Base-by-base conservation (phyloP, 2,888 invertebrate genomes). In the Plagiodera versicolora region DNA sequence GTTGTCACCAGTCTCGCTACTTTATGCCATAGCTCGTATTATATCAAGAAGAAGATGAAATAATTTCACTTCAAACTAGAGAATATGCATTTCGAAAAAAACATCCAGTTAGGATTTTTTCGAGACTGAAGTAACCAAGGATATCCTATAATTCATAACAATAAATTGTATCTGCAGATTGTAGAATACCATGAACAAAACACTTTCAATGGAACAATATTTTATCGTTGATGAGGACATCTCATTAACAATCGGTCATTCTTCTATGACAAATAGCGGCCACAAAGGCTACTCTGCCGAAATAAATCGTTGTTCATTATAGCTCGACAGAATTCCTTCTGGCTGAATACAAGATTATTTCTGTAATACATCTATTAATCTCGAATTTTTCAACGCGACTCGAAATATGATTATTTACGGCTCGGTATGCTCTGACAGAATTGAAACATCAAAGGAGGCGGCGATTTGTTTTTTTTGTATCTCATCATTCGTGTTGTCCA, bases 291-390 rank as follows among this genome's bases (percentile, higher is more conserved):
- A 18, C 28, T 54, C 16, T 14, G 30, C 17, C 45, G 28, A 46
- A 24, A 54, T 54, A 28, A 45, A 54, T 54, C 28, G 19, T 17
- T 9, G 45, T 19, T 45, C 32, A 30, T 46, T 55, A 55, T 19
- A 10, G 16, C n/a, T 2, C 20, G 46, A 54, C 28, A 30, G 46
- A 30, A 55, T 30, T 55, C 47, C 56, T 24, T 16, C 20, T 17
- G 48, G 44, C 35, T 28, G 58, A 61, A 61, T 61, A 50, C 61
- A 18, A 54, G 58, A 58, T 61, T 61, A 61, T 58, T 50, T 58
- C 58, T 24, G 55, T 51, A 49, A 54, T 44, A 54, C 56, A 57
- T 54, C 58, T 54, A 61, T 61, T 58, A 61, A 58, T 61, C 58
- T 57, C 46, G 19, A 54, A 58, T 61, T 61, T 61, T 61, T 61